phyloP scores from a whole-genome alignment of 1,140 invertebrate genomes.

The Philaenus spumarius region DNA sequence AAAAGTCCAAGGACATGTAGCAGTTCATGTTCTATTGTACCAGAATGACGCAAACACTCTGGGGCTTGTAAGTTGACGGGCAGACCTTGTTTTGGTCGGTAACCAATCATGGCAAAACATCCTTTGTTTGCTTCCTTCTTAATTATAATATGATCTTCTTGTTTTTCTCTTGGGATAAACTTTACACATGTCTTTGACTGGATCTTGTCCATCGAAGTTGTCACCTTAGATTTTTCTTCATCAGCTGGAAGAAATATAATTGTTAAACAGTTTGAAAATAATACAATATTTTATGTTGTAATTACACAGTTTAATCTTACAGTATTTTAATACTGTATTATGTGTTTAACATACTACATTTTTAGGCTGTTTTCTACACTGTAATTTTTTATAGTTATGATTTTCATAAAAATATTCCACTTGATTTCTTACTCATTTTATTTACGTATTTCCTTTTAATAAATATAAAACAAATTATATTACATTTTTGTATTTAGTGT shows the following conservation, averaged over 20 bases:
- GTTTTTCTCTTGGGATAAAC: conserved; percentile 36
- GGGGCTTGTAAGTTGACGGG: conserved; percentile 31
- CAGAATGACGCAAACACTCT: conserved; percentile 34
- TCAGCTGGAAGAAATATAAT: neutral
- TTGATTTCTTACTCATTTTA: too few species aligned
- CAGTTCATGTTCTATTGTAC: conserved; percentile 42
- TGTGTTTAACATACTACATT: too few species aligned
- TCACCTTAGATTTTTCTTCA: conserved; percentile 12
- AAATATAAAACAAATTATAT: too few species aligned
- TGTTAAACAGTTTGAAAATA: too few species aligned
- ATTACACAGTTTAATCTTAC: too few species aligned
- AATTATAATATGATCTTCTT: conserved; percentile 38
- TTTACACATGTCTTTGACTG: conserved; percentile 38
- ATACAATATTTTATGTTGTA: too few species aligned
- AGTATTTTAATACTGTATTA: too few species aligned
- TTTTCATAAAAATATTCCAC: too few species aligned
- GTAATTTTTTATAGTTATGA: too few species aligned
- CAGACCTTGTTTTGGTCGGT: conserved; percentile 19
- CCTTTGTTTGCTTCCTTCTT: conserved; percentile 22
- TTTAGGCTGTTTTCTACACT: too few species aligned
- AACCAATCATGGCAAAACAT: conserved; percentile 32
- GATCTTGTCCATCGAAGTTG: conserved; percentile 24
- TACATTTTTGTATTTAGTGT: too few species aligned
- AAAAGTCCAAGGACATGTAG: conserved; percentile 42
- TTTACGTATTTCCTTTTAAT: too few species aligned